These are phyloP conservation scores for Mionectes macconnelli DNA, from an alignment of 2,113 vertebrate genomes.

Conservation along the genomic window DNA sequence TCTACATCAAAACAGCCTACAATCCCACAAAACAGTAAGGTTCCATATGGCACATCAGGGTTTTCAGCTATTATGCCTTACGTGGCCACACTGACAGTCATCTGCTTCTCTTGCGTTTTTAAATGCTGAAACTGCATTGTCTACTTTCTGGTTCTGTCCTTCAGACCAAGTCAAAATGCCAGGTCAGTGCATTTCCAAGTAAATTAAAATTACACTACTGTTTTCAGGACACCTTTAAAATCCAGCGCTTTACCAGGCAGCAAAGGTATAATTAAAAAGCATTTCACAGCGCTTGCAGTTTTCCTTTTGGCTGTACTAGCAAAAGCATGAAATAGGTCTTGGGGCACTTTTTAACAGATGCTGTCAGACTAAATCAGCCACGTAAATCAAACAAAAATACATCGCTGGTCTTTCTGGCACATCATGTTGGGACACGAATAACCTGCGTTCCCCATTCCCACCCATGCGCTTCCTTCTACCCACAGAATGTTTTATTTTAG, in stretches of 20 bases:
- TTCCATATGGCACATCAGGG: fast-evolving
- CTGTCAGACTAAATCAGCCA: not conserved
- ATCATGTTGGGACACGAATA: not conserved
- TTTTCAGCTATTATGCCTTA: not conserved
- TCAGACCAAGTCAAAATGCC: not conserved
- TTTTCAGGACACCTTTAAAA: not conserved
- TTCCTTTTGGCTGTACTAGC: not conserved
- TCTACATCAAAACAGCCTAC: fast-evolving
- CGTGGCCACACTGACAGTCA: not conserved
- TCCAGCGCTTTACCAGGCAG: not conserved
- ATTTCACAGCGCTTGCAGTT: fast-evolving
- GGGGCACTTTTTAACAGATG: not conserved
- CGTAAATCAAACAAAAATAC: not conserved
- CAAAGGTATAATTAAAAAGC: not conserved
- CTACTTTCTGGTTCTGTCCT: not conserved
- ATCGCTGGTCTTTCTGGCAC: not conserved
- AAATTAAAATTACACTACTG: not conserved
- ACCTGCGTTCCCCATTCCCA: not conserved
- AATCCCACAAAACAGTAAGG: fast-evolving
- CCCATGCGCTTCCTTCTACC: not conserved
- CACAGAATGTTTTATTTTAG: not conserved
- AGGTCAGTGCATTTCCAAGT: not conserved
- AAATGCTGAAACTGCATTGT: not conserved
- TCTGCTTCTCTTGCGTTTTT: not conserved
- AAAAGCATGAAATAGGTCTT: not conserved